A percentile compares a stretch with the other conserved stretches of the same genome.
phyloP scores from a whole-genome alignment of 2,797 vertebrate genomes.

The Acanthiza pusilla region DNA sequence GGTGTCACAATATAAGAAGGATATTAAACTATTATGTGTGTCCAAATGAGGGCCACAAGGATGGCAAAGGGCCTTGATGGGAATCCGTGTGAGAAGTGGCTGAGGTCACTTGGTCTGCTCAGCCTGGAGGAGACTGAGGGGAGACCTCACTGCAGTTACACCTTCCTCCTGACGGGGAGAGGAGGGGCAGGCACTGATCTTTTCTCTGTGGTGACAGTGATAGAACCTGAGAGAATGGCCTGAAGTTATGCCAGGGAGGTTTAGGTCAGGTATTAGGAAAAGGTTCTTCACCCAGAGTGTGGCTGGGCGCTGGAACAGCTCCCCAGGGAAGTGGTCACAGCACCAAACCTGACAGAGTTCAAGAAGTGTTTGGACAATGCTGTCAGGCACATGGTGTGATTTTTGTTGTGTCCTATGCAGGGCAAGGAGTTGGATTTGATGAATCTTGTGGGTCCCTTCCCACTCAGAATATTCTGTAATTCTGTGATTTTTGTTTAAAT shows the following conservation, averaged over 20 bases:
- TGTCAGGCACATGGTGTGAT: not conserved
- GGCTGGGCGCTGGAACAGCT: not conserved
- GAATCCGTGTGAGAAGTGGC: rapidly evolving
- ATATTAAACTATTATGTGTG: rapidly evolving
- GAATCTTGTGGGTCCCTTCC: not conserved
- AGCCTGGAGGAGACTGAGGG: not conserved
- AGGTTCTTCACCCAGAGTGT: not conserved
- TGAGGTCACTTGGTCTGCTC: not conserved
- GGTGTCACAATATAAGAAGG: rapidly evolving
- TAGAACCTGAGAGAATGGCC: not conserved
- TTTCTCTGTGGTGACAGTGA: not conserved
- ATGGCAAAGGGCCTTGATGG: not conserved
- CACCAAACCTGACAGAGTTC: not conserved
- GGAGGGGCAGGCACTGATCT: not conserved
- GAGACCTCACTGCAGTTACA: not conserved
- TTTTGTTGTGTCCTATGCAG: not conserved
- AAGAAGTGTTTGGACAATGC: not conserved
- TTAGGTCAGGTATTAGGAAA: not conserved
- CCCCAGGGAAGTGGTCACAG: not conserved
- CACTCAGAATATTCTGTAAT: not conserved
- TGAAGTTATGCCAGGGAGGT: rapidly evolving
- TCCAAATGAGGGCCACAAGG: rapidly evolving
- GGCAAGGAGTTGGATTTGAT: not conserved
- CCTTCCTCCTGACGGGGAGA: rapidly evolving
- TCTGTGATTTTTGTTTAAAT: not conserved